A percentile compares a stretch with the other conserved stretches of the same genome.
Evolutionary conservation across 2,888 invertebrate genomes (phyloP).

Genomic region (Agrilus mali): DNA sequence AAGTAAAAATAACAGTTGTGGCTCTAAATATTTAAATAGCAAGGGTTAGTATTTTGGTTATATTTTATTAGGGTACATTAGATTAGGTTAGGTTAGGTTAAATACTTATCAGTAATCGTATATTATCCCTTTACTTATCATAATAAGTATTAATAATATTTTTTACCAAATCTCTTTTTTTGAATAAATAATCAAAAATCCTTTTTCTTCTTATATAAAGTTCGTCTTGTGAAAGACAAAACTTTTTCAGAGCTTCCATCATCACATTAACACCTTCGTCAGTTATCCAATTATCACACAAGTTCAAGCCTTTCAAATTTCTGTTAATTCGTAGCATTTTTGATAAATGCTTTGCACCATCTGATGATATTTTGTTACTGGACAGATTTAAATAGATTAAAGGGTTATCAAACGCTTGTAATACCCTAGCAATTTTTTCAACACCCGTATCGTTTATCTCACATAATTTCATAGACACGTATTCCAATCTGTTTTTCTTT

Average conservation of each 20-base stretch:
- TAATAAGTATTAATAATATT: no score
- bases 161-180: constrained; percentile 10
- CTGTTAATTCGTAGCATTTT: constrained; percentile 26
- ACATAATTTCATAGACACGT: constrained; percentile 26
- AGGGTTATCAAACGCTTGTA: constrained; percentile 17
- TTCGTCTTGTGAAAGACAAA: constrained; percentile 25
- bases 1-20: no score
- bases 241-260: constrained; percentile 19
- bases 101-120: no score
- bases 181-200: constrained; percentile 9
- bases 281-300: constrained; percentile 25
- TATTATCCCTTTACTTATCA: no score
- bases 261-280: constrained; percentile 18
- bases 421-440: constrained; percentile 20
- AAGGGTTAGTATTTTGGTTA: no score
- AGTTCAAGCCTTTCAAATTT: constrained; percentile 19
- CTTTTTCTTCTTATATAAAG: constrained; percentile 19
- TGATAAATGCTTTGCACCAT: constrained; percentile 23
- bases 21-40: no score
- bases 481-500: constrained; percentile 15
- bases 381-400: constrained; percentile 28
- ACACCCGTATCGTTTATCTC: constrained; percentile 22
- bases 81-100: no score
- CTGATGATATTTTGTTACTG: constrained; percentile 27
- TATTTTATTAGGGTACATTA: no score